Base-by-base conservation (phyloP, 2,797 vertebrate genomes). In the Cygnus olor region DNA sequence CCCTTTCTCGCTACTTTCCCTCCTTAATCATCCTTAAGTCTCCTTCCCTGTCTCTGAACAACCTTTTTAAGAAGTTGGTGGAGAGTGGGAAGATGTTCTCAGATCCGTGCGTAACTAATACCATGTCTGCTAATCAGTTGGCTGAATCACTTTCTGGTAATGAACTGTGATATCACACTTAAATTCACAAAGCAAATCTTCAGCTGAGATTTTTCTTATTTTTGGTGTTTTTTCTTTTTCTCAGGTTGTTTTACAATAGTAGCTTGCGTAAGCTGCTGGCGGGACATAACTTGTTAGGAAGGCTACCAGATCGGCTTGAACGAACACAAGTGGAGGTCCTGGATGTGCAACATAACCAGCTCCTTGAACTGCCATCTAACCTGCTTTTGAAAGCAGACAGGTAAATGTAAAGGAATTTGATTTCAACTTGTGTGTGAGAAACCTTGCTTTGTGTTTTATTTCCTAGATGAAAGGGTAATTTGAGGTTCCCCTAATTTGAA, bases 321-420 rank as follows among this genome's bases (percentile, higher is more conserved):
- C 98, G 98, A 91, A 99, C 97, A 2, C 98, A 98, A 6, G 98
- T 99, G 96, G 99, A 99, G 95, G 98, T 99, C 92, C 94, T 99
- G 57, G 99, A 99, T 0, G 96, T 99, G 47, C 99, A 99, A 65
- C 99, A 99, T 98, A 99, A 99, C 98, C 99, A 99, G 96, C 98
- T 99, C 28, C 92, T 97, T 54, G 99, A 99, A 97, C 98, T 99
- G 74, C 99, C 99, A 4, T 98, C 98, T 80, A 98, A 98, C 97
- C 98, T 99, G 79, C 98, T 99, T 96, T 97, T 99, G 97, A 99
- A 99, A 98, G 99, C 99, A 54, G 98, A 99, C 97, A 99, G 99
- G 99, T 99, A 98, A 92, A 17, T 30, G 14, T 20, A 49, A 71
- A 57, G 38, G 60, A 49, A 45, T 45, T 19, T 24, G 6, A 14